Base-by-base conservation (phyloP, 92 coral and sea anemone genomes). In the Actinostola sp. region DNA sequence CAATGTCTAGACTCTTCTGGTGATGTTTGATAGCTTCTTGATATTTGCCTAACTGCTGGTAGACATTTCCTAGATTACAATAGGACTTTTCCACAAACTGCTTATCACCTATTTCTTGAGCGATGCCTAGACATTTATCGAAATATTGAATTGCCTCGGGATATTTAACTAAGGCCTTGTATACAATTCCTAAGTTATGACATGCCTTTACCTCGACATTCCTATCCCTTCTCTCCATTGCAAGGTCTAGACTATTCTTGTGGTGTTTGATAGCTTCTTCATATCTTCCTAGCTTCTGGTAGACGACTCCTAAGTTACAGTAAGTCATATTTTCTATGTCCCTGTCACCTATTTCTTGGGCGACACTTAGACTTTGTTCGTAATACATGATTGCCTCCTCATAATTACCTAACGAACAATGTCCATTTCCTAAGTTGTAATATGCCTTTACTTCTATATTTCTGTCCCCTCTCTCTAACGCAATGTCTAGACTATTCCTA, bases 351-450 rank as follows among this genome's bases (percentile, higher is more conserved):
- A 1, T 51, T 11, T 52, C 73, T 68, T 31, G 8, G 8, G 16
- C 17, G 7, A 35, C 30, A 7, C 32, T n/a, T 19, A 68, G 16
- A 49, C 61, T 25, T 39, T 51, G 50, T 14, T 68, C 31, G 58
- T 56, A 29, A 51, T 51, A 68, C 45, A 49, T 24, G 5, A 67
- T 67, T 11, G 61, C 60, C 33, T 67, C 61, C 17, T 31, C 48
- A 25, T 67, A 67, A 0, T 67, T 67, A 32, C 41, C 31, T 16
- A 50, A 0, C 28, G 58, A 48, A 2, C 42, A 25, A 15, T n/a
- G 19, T n/a, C 29, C 26, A 0, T 55, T 25, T 11, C 60, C 73
- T n/a, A 67, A 3, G 27, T 67, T 67, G 10, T 16, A 54, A 67
- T 32, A 67, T 29, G 29, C 73, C 30, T 51, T 36, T 14, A 24